phyloP scores from a whole-genome alignment of 1,140 invertebrate species.

The Drosophila ohnishii region DNA sequence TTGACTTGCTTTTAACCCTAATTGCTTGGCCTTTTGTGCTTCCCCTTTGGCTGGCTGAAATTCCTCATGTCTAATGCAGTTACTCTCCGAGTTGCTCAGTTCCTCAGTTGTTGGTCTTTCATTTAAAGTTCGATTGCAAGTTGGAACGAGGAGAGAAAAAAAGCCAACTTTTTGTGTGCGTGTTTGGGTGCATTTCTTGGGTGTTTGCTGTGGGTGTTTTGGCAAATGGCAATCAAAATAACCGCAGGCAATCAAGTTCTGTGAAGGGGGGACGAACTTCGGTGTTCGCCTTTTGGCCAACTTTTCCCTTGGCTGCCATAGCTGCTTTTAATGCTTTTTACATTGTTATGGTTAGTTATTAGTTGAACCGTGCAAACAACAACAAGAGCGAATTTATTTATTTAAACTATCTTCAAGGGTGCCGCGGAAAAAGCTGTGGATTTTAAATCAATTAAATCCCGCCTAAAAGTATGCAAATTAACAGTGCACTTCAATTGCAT shows the following conservation, averaged over 20 bases:
- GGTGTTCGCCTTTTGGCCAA: conserved; percentile 40
- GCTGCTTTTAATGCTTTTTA: conserved; percentile 41
- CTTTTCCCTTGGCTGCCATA: conserved; percentile 37
- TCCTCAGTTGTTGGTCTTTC: conserved; percentile 43
- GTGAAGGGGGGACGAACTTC: conserved; percentile 28
- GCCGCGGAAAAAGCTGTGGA: not conserved
- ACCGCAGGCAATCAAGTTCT: conserved; percentile 72
- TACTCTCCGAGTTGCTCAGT: conserved; percentile 25
- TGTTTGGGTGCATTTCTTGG: conserved; percentile 46
- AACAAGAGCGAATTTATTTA: conserved; percentile 24
- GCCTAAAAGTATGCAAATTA: not conserved
- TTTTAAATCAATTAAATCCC: not conserved
- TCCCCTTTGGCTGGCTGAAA: conserved; percentile 4
- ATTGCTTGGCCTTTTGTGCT: conserved; percentile 19
- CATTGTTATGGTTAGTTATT: conserved; percentile 59
- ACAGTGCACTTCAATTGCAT: not conserved
- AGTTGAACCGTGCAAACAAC: conserved; percentile 54
- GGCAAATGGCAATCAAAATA: conserved; percentile 76
- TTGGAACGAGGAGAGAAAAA: conserved; percentile 23
- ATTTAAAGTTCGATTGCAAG: conserved; percentile 65
- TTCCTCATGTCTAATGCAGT: conserved; percentile 43
- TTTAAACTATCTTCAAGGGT: conserved; percentile 5
- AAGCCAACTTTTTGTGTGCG: conserved; percentile 46
- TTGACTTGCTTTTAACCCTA: conserved; percentile 15
- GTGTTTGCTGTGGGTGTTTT: conserved; percentile 38